Evolutionary conservation across 1,140 invertebrate species (phyloP).

Genomic region (Drosophila melanica): DNA sequence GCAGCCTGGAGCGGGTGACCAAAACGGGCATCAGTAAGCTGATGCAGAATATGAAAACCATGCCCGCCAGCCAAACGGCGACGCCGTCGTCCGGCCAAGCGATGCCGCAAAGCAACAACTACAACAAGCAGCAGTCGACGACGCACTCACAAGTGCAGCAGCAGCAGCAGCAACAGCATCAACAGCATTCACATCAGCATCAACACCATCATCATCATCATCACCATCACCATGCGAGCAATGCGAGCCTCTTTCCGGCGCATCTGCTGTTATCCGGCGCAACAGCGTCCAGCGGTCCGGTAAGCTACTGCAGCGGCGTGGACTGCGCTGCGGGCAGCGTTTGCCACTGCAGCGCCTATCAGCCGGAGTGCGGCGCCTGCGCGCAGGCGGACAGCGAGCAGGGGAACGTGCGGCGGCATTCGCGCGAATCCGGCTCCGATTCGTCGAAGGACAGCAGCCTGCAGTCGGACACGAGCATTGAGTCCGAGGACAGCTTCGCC

Average conservation of each 20-base stretch:
- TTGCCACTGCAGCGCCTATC: slow-evolving; percentile 77
- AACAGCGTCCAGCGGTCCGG: slow-evolving; percentile 37
- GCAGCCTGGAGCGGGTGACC: slow-evolving; percentile 91
- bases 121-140: slow-evolving; percentile 26
- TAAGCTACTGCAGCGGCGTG: slow-evolving; percentile 73
- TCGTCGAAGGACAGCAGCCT: slow-evolving; percentile 96
- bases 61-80: slow-evolving; percentile 47
- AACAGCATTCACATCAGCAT: slow-evolving; percentile 60
- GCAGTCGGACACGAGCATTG: slow-evolving; percentile 96
- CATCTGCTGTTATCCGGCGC: slow-evolving; percentile 19
- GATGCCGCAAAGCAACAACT: slow-evolving; percentile 11
- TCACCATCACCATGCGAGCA: slow-evolving; percentile 46
- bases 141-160: slow-evolving; percentile 31
- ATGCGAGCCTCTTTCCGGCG: slow-evolving; percentile 8
- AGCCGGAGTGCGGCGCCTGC: slow-evolving; percentile 70
- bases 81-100: neutral
- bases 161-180: slow-evolving; percentile 47
- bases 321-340: slow-evolving; percentile 62
- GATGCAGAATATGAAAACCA: slow-evolving; percentile 89
- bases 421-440: slow-evolving; percentile 93
- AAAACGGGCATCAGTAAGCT: slow-evolving; percentile 90
- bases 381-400: slow-evolving; percentile 45
- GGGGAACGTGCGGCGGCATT: slow-evolving; percentile 85
- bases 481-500: slow-evolving; percentile 96
- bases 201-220: slow-evolving; percentile 53